Base-by-base conservation (phyloP, 2,113 vertebrate species). In the Callipepla squamata region DNA sequence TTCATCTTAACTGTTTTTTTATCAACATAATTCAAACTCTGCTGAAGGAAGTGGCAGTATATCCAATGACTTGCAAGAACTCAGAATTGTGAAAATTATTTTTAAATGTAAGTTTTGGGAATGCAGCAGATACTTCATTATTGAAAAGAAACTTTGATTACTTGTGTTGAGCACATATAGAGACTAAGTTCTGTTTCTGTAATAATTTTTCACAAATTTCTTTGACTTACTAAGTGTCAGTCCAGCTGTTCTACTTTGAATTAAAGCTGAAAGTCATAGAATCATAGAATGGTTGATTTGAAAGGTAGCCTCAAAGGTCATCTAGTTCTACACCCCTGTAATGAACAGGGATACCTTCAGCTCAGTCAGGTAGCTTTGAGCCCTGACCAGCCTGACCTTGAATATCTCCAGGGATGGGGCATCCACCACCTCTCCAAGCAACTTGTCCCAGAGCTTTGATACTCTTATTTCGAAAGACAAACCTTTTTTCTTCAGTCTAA, bases 181-280 rank as follows among this genome's bases (percentile, higher is more conserved):
- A 90, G 44, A 72, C 70, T 84, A 68, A 95, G 61, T 75, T 81
- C 16, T 25, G n/a, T 87, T 90, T 87, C 81, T 74, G 30, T 81
- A 84, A 85, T 55, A 92, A 80, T 94, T 94, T 87, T 94, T 85
- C 85, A 83, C 78, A 82, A 78, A 44, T 93, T 91, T 84, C 72
- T 94, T 89, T 82, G 48, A 78, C 67, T 80, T 6, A 12, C 80
- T 75, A 63, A 85, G 81, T 92, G 83, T 44, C 88, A 94, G 47
- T 78, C 57, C 94, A 96, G 87, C 87, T 96, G 90, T 96, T 96
- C 53, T 61, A 3, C 77, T 93, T 40, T 78, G 67, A 63, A 67
- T 70, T 83, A n/a, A 45, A 50, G n/a, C 61, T 82, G 63, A 23
- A 95, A 89, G 47, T 80, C 67, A 32, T 32, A 57, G 53, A 55